A percentile compares a stretch with the other conserved stretches of the same genome.
phyloP scores from a whole-genome alignment of 2,113 vertebrate species.

The Notiomystis cincta region DNA sequence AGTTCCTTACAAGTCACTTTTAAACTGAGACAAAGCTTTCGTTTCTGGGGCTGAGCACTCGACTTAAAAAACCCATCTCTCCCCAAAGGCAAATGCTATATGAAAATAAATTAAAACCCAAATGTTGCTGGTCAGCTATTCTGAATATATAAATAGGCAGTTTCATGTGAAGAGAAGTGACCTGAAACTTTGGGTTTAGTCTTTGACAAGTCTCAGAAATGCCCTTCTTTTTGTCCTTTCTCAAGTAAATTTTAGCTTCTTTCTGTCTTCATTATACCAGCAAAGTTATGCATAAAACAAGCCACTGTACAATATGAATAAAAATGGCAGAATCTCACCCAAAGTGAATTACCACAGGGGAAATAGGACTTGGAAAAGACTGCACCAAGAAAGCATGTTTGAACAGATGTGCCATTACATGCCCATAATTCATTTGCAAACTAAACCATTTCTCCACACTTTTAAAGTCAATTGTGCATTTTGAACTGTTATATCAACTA shows the following conservation, averaged over 20 bases:
- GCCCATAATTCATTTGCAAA: not conserved
- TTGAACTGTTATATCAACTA: not conserved
- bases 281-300: not conserved
- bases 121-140: not conserved
- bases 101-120: not conserved
- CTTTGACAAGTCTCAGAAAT: not conserved
- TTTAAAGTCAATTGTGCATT: constrained; percentile 12
- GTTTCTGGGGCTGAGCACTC: not conserved
- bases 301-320: not conserved
- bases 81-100: not conserved
- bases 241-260: not conserved
- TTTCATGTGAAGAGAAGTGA: not conserved
- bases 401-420: not conserved
- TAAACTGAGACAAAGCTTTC: not conserved
- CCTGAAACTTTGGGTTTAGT: not conserved
- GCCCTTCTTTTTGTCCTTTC: not conserved
- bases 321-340: not conserved
- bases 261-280: not conserved
- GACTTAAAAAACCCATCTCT: not conserved
- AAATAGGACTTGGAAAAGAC: not conserved
- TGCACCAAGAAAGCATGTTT: not conserved
- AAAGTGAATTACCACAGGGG: not conserved
- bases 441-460: not conserved
- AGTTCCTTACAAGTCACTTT: not conserved
- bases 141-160: not conserved